Percentiles rank a stretch among this genome's conserved stretches.
Evolutionary conservation across 2,113 vertebrate species (phyloP).

Genomic region (Myrmecophaga tridactyla): DNA sequence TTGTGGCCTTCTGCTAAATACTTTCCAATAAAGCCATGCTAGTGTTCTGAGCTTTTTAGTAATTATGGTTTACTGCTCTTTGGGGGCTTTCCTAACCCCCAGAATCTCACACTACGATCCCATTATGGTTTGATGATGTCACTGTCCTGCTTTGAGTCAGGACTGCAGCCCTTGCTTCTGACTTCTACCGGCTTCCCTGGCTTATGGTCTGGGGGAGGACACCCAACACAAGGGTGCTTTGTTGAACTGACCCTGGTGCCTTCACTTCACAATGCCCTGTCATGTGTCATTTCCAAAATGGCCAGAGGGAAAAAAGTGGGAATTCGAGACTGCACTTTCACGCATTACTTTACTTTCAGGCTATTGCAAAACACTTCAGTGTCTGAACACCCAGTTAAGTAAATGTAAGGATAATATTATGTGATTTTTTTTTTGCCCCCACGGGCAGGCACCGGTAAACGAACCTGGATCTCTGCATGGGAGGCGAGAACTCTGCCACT

Average conservation of each 20-base stretch:
- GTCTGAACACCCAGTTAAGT: background rate
- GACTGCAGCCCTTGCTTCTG: background rate
- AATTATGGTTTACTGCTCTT: background rate
- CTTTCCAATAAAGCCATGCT: background rate
- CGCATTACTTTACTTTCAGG: background rate
- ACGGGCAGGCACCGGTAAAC: no score
- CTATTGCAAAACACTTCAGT: background rate
- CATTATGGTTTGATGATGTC: background rate
- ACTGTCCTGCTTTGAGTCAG: background rate
- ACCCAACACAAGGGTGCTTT: background rate
- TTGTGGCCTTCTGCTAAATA: background rate
- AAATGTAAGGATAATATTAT: background rate
- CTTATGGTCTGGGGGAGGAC: no score
- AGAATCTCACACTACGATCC: background rate
- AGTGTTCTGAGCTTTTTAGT: background rate
- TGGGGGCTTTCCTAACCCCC: background rate
- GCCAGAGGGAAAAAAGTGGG: background rate
- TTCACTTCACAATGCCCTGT: background rate
- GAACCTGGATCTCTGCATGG: no score
- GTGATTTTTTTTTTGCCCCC: no score
- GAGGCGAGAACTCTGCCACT: no score
- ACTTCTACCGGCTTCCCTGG: background rate
- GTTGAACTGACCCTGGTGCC: background rate
- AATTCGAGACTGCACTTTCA: background rate
- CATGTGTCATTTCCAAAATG: background rate